Conservation (phyloP, 2,113 vertebrate species). For the Paracanthobrama guichenoti region DNA sequence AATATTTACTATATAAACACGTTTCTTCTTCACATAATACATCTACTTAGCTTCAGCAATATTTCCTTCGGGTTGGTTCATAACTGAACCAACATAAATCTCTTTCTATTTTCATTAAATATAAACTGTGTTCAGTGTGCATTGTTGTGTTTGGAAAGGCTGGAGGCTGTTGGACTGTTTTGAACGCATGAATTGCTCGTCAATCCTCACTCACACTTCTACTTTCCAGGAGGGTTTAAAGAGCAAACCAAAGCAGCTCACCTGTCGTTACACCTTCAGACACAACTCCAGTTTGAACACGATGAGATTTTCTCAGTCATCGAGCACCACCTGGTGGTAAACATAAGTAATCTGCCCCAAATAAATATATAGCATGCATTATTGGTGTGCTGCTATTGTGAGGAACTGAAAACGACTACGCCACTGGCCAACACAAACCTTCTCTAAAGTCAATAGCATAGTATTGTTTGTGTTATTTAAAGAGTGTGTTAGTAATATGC, state of each 20-base stretch:
- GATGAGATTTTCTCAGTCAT: neutral
- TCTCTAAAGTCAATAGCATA: too few species aligned
- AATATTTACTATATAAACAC: neutral
- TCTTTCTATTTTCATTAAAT: neutral
- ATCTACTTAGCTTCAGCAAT: neutral
- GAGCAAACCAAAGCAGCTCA: neutral
- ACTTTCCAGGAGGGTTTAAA: neutral
- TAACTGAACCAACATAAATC: neutral
- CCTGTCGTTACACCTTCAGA: neutral
- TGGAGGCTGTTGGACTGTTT: neutral
- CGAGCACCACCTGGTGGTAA: neutral
- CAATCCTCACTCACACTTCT: neutral
- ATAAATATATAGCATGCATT: too few species aligned
- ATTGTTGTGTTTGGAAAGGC: neutral
- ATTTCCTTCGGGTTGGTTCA: neutral
- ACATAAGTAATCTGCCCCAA: too few species aligned
- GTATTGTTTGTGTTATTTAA: too few species aligned
- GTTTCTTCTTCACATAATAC: neutral
- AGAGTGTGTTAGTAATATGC: too few species aligned
- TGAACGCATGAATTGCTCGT: neutral
- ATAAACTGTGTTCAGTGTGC: neutral
- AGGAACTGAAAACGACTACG: too few species aligned
- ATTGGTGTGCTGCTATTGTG: too few species aligned
- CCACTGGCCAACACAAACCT: too few species aligned
- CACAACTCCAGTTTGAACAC: neutral